Evolutionary conservation across 2,797 vertebrate species (phyloP), one percentile per base, ranked within the genome.

Genomic region (Neopelma chrysocephalum): DNA sequence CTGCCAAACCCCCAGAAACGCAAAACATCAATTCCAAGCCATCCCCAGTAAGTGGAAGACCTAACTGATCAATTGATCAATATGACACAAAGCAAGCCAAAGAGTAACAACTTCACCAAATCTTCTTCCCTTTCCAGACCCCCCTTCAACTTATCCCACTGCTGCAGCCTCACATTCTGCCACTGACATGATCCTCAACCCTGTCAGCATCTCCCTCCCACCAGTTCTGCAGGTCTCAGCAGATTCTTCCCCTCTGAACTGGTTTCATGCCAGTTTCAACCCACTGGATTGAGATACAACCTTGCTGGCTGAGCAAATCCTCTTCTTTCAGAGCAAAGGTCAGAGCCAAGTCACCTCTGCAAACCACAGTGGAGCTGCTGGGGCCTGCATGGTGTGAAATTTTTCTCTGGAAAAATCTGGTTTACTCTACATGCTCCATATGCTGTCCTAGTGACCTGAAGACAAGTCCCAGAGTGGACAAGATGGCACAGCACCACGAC

Each of bases 341-440:
- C 50, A 56, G 26, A 62, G 18, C 13, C 47, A 32, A 54, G 23
- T 18, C 57, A 91, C 26, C 56, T 27, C 43, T 45, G 50, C 64
- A 72, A 81, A 62, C 11, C 15, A 47, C 53, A 38, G 8, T 1
- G 15, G 50, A 58, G 34, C 29, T 47, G 11, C 36, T 86, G 38
- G 18, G 26, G 11, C 14, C 38, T 4, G 0, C 19, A 20, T 0
- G 0, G 19, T 11, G 6, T 29, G n/a, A 31, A 38, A 60, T 31
- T 56, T 36, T 32, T 51, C 48, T 2, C 0, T 20, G 14, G 57
- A 66, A 66, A 66, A 47, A 47, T 26, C 64, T 26, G 16, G 23
- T 11, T 65, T 43, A 11, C 21, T 53, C 27, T 25, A n/a, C 27
- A 11, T n/a, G 40, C 61, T 71, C 36, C 53, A 51, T 5, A 34